Evolutionary conservation across 2,797 vertebrate species (phyloP), one percentile per base, ranked within the genome.

Genomic region (Ptychadena robeensis): DNA sequence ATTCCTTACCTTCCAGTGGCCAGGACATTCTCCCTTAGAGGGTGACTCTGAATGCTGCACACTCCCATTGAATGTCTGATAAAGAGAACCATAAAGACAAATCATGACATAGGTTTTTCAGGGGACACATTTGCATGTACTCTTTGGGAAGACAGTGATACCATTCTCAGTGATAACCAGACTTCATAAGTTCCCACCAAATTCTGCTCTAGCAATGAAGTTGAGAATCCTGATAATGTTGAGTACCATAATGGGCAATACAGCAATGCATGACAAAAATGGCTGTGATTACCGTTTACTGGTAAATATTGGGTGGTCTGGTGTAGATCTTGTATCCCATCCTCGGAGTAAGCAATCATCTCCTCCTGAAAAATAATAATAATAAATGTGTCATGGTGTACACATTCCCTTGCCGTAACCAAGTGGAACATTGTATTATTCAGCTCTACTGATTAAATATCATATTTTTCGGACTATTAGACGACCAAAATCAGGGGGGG

Each of bases 41-140:
- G 96, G 87, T 86, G 96, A 89, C 96, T 96, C 85, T 97, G 96
- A 83, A 99, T 95, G 82, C 98, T 99, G 90, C 98, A 99, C 40
- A 99, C 97, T 0, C 97, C 97, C 97, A 97, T 96, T 0, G 95
- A 92, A 87, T 99, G 98, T 85, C 97, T 99, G 87, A 9, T 3
- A n/a, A 30, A 8, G 2, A 65, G 12, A 40, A 9, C 18, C 7
- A 30, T 4, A 70, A 37, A 35, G 25, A 48, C 9, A 6, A 53
- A 53, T 18, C 18, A 53, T 53, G 5, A 15, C 18, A 22, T 1
- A n/a, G 6, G 6, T 8, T 4, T 22, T 14, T 44, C 2, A n/a
- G 14, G 40, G 3, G 14, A 22, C 15, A 48, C 44, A 53, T 5
- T n/a, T 9, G 22, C 18, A 53, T 22, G 6, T 15, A 44, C 40